A percentile compares a stretch with the other conserved stretches of the same genome.
These are phyloP conservation scores for Threskiornis aethiopicus DNA, from an alignment of 2,797 vertebrate genomes.

Conservation along the genomic window DNA sequence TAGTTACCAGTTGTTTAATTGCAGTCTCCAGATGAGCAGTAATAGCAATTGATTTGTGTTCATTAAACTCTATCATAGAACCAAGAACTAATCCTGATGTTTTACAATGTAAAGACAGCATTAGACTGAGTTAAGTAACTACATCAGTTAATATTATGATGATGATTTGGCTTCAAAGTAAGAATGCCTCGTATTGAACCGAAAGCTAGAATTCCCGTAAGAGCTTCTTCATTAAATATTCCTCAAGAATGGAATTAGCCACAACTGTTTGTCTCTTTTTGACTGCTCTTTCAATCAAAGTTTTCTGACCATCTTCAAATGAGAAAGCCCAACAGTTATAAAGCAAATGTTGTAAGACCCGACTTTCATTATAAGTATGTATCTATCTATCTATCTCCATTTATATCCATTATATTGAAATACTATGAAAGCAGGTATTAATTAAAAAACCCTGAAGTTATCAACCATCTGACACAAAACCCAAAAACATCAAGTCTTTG, in stretches of 20 bases:
- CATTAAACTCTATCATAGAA: neutral
- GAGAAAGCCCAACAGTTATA: neutral
- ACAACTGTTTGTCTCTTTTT: neutral
- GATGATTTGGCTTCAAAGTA: neutral
- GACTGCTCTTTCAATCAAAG: neutral
- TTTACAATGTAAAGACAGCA: neutral
- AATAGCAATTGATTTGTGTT: neutral
- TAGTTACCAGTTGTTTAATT: slow-evolving; percentile 3
- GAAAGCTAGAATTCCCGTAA: neutral
- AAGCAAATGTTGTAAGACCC: neutral
- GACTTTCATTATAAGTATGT: neutral
- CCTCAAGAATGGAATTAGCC: neutral
- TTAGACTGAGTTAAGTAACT: neutral
- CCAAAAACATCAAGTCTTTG: neutral
- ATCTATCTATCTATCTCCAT: neutral
- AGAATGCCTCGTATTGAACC: neutral
- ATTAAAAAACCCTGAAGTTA: neutral
- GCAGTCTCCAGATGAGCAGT: neutral
- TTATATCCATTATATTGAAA: neutral
- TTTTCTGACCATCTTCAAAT: neutral
- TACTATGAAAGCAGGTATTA: neutral
- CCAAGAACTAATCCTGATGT: neutral
- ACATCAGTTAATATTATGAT: neutral
- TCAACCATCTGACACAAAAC: neutral
- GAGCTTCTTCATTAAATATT: neutral